Evolutionary conservation across 2,888 invertebrate genomes (phyloP).

Genomic region (Pyrocoelia pectoralis): DNA sequence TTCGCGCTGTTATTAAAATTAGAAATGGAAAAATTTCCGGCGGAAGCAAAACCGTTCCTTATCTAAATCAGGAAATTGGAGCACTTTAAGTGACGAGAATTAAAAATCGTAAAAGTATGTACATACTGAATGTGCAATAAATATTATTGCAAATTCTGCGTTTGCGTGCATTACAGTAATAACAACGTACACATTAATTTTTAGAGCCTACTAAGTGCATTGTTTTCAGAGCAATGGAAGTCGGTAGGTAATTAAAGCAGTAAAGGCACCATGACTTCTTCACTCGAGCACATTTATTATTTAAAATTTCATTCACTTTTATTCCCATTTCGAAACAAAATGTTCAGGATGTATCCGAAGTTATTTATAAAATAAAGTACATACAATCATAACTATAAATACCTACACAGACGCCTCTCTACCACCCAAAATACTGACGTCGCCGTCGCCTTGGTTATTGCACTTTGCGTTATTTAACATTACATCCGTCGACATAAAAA

Average conservation of each 20-base stretch:
- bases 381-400: constrained; percentile 30
- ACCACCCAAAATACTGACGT: constrained; percentile 21
- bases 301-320: background rate
- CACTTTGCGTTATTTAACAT: background rate
- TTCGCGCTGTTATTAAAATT: constrained; percentile 17
- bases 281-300: constrained; percentile 44
- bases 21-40: constrained; percentile 30
- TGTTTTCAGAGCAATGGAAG: constrained; percentile 11
- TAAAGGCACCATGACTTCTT: constrained; percentile 61
- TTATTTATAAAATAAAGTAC: constrained; percentile 29
- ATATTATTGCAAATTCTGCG: constrained; percentile 12
- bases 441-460: background rate
- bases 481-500: background rate
- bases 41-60: constrained; percentile 22
- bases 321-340: constrained; percentile 1
- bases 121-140: background rate
- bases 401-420: constrained; percentile 13
- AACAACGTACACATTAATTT: constrained; percentile 44
- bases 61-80: background rate
- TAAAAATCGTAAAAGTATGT: constrained; percentile 11
- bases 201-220: constrained; percentile 27
- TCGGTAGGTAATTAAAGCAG: constrained; percentile 15
- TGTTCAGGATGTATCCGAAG: constrained; percentile 11
- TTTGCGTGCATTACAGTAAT: constrained; percentile 50
- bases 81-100: background rate